Conservation (phyloP, 2,888 invertebrate species). For the Bombylius discolor region DNA sequence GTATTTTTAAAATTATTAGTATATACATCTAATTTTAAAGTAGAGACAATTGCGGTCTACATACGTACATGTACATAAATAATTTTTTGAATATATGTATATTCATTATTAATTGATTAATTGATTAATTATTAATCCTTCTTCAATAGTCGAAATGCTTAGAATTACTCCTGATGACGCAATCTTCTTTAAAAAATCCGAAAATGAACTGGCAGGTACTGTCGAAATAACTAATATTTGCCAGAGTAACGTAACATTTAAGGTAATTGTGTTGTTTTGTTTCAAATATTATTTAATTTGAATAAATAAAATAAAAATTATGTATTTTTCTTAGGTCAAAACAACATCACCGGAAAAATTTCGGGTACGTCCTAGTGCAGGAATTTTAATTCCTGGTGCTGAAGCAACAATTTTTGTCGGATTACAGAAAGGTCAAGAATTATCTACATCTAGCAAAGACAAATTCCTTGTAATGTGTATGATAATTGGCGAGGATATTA, state of each 20-base stretch:
- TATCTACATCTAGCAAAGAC: conserved; percentile 58
- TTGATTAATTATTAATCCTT: too few species aligned
- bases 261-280: conserved; percentile 38
- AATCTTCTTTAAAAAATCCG: conserved; percentile 50
- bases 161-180: conserved; percentile 53
- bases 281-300: neutral
- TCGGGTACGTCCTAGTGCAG: conserved; percentile 79
- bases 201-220: conserved; percentile 52
- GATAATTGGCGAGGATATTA: conserved; percentile 45
- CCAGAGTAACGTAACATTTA: conserved; percentile 48
- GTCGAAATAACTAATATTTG: conserved; percentile 59
- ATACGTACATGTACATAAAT: neutral
- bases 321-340: conserved; percentile 56
- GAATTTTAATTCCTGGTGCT: conserved; percentile 53
- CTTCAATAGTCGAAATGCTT: conserved; percentile 42
- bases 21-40: too few species aligned
- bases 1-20: too few species aligned
- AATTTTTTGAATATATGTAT: too few species aligned
- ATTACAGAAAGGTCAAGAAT: conserved; percentile 58
- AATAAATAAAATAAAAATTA: neutral
- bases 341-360: conserved; percentile 94
- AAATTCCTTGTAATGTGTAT: conserved; percentile 82
- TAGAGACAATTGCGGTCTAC: neutral
- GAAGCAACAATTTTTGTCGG: conserved; percentile 55
- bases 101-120: too few species aligned